These are phyloP conservation scores for Willowsia nigromaculata DNA, from an alignment of 2,888 invertebrate genomes.

Conservation along the genomic window DNA sequence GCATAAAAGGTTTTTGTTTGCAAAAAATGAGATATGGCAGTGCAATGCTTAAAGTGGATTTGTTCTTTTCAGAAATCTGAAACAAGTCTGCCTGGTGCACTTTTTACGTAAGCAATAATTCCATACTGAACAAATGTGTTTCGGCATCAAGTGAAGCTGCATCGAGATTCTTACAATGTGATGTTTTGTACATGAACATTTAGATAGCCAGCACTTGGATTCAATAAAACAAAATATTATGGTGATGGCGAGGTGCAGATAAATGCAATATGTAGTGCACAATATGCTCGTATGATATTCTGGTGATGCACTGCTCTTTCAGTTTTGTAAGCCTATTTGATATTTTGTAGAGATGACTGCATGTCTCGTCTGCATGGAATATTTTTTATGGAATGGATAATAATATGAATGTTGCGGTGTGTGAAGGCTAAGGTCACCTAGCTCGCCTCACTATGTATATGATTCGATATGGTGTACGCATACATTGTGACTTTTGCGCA, in stretches of 20 bases:
- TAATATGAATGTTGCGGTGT: not conserved
- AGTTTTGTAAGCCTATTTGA: not conserved
- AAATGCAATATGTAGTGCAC: not conserved
- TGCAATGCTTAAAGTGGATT: not conserved
- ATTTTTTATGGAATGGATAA: not conserved
- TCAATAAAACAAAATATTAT: not conserved
- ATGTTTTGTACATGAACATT: too few relatives aligned
- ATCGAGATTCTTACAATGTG: too few relatives aligned
- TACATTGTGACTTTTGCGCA: not conserved
- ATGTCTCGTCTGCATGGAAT: not conserved
- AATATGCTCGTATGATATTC: not conserved
- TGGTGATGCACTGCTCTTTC: not conserved
- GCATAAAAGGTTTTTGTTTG: not conserved
- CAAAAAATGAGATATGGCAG: not conserved
- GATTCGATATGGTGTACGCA: too few relatives aligned
- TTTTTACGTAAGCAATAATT: too few relatives aligned
- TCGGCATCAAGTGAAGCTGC: too few relatives aligned
- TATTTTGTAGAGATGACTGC: not conserved
- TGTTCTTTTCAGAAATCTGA: not conserved
- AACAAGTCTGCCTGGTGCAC: too few relatives aligned
- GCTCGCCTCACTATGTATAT: not conserved
- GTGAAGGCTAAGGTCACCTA: constrained; percentile 24
- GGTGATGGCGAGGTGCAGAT: not conserved
- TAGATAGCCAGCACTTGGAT: too few relatives aligned
- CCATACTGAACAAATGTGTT: too few relatives aligned